These are phyloP conservation scores for Menura novaehollandiae DNA, from an alignment of 2,113 vertebrate species.

Conservation along the genomic window DNA sequence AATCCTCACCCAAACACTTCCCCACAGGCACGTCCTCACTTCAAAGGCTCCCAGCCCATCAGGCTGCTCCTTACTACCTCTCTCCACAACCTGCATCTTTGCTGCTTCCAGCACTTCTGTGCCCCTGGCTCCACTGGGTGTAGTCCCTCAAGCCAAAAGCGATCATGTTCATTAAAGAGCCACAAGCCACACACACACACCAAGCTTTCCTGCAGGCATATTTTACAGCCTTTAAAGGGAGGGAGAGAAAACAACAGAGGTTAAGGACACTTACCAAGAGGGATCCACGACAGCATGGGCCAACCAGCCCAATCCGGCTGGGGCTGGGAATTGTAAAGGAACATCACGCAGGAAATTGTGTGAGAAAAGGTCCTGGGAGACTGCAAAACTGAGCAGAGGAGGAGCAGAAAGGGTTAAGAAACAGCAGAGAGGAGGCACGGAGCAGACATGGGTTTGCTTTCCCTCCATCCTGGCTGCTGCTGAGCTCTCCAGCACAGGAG, in stretches of 20 bases:
- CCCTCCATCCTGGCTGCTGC: neutral
- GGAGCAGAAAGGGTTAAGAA: constrained; percentile 15
- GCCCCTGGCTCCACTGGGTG: neutral
- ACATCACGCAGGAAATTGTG: constrained; percentile 10
- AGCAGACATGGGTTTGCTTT: neutral
- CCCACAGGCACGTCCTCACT: neutral
- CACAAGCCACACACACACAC: neutral
- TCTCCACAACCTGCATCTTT: neutral
- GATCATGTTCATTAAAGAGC: neutral
- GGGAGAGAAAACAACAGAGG: neutral
- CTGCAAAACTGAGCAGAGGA: constrained; percentile 23
- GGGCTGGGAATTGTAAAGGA: neutral
- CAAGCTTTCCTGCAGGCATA: neutral
- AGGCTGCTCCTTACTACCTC: neutral
- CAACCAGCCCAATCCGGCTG: constrained; percentile 14
- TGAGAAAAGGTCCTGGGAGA: constrained; percentile 22
- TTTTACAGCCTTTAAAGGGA: neutral
- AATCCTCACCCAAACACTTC: neutral
- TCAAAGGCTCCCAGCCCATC: neutral
- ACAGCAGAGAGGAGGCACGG: neutral
- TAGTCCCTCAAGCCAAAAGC: neutral
- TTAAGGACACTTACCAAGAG: constrained; percentile 48
- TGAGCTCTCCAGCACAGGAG: neutral
- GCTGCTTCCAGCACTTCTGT: neutral
- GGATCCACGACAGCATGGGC: neutral